Conservation (phyloP, 2,113 vertebrate species). For the Melanerpes aurifrons region DNA sequence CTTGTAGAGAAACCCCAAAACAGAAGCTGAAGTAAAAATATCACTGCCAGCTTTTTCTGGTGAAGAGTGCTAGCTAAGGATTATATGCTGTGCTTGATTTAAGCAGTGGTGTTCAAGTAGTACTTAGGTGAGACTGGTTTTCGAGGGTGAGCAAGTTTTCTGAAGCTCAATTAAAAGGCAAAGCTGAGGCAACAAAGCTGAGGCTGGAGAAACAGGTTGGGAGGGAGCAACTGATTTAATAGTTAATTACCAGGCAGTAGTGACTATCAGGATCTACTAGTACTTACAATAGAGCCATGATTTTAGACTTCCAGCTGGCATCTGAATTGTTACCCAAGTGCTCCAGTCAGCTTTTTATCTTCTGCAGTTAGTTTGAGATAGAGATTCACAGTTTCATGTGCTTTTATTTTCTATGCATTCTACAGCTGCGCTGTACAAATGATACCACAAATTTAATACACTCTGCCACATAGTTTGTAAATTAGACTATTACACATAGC, state of each 20-base stretch:
- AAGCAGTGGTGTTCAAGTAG: not conserved
- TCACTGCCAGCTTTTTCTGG: not conserved
- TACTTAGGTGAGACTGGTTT: not conserved
- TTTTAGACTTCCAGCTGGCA: conserved; percentile 2
- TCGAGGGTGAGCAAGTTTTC: not conserved
- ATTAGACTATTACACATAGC: not conserved
- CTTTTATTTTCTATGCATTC: not conserved
- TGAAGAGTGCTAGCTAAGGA: not conserved
- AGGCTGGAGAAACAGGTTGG: not conserved
- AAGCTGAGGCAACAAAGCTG: not conserved
- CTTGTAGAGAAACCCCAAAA: not conserved
- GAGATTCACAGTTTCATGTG: not conserved
- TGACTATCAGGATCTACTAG: not conserved
- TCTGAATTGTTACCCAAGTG: not conserved
- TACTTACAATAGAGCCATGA: not conserved
- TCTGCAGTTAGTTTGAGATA: not conserved
- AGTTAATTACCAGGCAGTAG: not conserved
- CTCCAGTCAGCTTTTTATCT: not conserved
- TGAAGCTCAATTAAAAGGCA: not conserved
- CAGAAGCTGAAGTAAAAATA: not conserved
- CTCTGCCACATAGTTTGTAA: not conserved
- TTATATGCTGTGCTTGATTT: not conserved
- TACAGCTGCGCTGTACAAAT: not conserved
- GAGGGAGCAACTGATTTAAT: not conserved
- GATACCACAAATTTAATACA: not conserved